Evolutionary conservation across 2,797 vertebrate genomes (phyloP), one percentile per base, ranked within the genome.

Genomic region (Chloroceryle amazona): DNA sequence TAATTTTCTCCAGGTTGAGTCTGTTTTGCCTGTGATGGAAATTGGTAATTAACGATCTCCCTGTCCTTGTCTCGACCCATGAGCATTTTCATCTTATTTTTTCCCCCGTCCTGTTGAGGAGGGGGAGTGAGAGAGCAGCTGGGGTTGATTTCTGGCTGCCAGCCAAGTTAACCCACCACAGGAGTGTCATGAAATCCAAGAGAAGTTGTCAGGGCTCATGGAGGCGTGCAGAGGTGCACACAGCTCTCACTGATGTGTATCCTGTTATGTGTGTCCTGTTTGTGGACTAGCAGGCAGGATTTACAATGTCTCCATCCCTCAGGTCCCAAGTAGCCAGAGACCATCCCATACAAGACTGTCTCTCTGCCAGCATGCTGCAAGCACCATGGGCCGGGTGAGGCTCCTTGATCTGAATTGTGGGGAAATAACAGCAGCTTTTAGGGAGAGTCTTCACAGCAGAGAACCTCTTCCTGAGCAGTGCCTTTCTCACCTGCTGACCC

Each of bases 241-340:
- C 1, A 58, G 0, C 13, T 49, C 12, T n/a, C 22, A 9, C 1
- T 74, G 47, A 11, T 44, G 4, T 0, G 19, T 58, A 29, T 29
- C 51, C 49, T 42, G 49, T 35, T 33, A 35, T 41, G 9, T 5
- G 4, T 11, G 12, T 26, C 14, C 7, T 33, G 7, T 57, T 21
- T 55, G 42, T 74, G 16, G 13, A 9, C 65, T 25, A 4, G 8
- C 17, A 78, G 79, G 60, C n/a, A 73, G 52, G 73, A 41, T 4
- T n/a, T 44, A 10, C 2, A 13, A 10, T 5, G 20, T 33, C 25
- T 65, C 17, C 51, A 31, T 42, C 42, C 57, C 9, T 44, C 26
- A 47, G 28, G 22, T 68, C n/a, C 35, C 37, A 35, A 65, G 35
- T 14, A 55, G n/a, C 23, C 8, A 58, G 21, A 23, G 16, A 66